Base-by-base conservation (phyloP, 2,888 invertebrate genomes). In the Melanotus villosus region DNA sequence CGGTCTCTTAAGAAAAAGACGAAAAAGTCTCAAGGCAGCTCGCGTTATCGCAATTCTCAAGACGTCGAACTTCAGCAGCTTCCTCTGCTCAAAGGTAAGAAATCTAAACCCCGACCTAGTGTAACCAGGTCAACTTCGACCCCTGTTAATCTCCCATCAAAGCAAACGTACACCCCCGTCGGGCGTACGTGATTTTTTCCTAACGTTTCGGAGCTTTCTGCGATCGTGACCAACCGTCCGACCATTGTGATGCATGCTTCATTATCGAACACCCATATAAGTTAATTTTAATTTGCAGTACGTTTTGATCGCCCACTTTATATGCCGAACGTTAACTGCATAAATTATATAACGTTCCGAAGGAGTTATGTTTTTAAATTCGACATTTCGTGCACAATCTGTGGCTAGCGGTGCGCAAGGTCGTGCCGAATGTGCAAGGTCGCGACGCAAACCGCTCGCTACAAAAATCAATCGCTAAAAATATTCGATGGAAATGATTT, bases 21-120 rank as follows among this genome's bases (percentile, higher is more conserved):
- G 84, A 98, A 97, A 90, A 96, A 97, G 88, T 97, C 98, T 85
- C 98, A 99, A 88, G 99, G 99, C 82, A 98, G 98, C 81, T 99
- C 99, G 76, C 92, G 99, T 82, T 99, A 99, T 88, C 93, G 98
- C 86, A 97, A 97, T 85, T 97, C 97, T 83, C 97, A 97, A 87
- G 98, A 98, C 87, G 96, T 98, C 80, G 99, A 99, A 87, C 89
- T 99, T 79, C 96, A 96, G 86, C 95, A 95, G 84, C 90, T 99
- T 86, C 98, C 99, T 80, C 91, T 94, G 83, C 91, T 99, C 80
- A 99, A 98, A 96, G 99, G 99, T 99, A 83, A 85, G 89, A 85
- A 62, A 65, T 9, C 18, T 47, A 26, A 60, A 36, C 50, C 26
- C 43, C 65, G 65, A 50, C 63, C 62, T 59, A 63, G 34, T 30